These are phyloP conservation scores for Zalophus californianus DNA, from an alignment of 2,797 vertebrate genomes.

Conservation along the genomic window DNA sequence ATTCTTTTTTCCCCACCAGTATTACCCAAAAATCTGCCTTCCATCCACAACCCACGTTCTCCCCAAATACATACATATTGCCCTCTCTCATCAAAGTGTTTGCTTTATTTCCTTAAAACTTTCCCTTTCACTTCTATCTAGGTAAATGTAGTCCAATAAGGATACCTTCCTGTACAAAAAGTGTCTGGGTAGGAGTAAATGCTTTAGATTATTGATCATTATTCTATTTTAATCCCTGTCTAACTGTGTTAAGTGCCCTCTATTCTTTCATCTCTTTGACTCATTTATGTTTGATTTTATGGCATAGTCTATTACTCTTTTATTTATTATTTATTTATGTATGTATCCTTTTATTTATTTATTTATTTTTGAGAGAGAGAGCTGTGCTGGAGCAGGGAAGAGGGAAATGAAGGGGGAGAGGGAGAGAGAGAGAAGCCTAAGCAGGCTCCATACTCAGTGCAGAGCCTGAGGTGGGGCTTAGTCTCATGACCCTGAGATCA, in stretches of 20 bases:
- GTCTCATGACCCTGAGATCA: background rate
- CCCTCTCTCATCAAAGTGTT: background rate
- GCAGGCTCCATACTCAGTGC: background rate
- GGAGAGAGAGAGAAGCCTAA: background rate
- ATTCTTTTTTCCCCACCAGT: background rate
- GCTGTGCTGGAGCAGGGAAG: too few species aligned
- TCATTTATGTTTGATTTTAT: background rate
- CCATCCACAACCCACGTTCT: background rate
- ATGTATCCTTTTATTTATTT: too few species aligned
- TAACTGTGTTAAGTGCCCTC: background rate
- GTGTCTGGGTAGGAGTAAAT: background rate
- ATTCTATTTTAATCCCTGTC: background rate
- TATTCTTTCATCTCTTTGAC: background rate
- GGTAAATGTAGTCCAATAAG: background rate
- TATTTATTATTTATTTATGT: background rate
- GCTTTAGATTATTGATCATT: background rate
- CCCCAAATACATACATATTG: background rate
- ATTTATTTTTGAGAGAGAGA: too few species aligned
- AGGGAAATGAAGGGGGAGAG: background rate
- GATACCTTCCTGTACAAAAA: background rate
- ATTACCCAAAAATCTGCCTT: background rate
- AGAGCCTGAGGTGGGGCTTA: background rate
- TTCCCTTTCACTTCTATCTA: background rate
- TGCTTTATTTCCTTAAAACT: background rate
- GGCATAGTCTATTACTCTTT: background rate